Base-by-base conservation (phyloP, 2,797 vertebrate genomes). In the Florisuga fusca region DNA sequence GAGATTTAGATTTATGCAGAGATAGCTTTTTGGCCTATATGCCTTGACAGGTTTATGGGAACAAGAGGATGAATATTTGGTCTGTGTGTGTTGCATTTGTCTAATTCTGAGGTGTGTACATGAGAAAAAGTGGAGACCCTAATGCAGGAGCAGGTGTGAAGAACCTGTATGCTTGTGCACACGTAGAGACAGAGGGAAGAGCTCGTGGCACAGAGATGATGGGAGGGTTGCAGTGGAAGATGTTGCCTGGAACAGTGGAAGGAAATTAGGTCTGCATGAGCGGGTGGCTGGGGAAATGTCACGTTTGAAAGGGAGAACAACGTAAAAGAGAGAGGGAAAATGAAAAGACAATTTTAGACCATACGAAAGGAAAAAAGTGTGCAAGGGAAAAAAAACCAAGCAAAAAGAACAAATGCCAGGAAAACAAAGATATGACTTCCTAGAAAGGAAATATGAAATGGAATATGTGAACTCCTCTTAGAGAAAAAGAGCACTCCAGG, bases 21-120 rank as follows among this genome's bases (percentile, higher is more conserved):
- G 89, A 94, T 93, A 95, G 83, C 80, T 95, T 93, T 77, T 96
- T 95, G 91, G 93, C 95, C 93, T 95, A 50, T 93, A 8, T 83
- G 91, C 89, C 93, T 94, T 96, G 96, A 94, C 90, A 93, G 94
- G 90, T 95, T 95, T 96, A 95, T 92, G 92, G 93, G 90, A 95
- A 89, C 1, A 27, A 92, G 84, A 95, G 95, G 84, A 96, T 91
- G 89, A 92, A 94, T 90, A 95, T 95, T 95, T 78, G 79, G 8
- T 75, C 77, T 88, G 26, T 46, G 55, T 83, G 78, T 80, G 79
- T 83, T 67, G 82, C 89, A 72, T 95, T 94, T 89, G 93, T 93
- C 94, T 94, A 89, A 91, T 92, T 94, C 87, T 92, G 87, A 96
- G 94, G 91, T 89, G 81, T 87, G 92, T 92, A 68, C 90, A 31